Evolutionary conservation across 2,888 invertebrate species (phyloP), one percentile per base, ranked within the genome.

Genomic region (Athalia circularis): DNA sequence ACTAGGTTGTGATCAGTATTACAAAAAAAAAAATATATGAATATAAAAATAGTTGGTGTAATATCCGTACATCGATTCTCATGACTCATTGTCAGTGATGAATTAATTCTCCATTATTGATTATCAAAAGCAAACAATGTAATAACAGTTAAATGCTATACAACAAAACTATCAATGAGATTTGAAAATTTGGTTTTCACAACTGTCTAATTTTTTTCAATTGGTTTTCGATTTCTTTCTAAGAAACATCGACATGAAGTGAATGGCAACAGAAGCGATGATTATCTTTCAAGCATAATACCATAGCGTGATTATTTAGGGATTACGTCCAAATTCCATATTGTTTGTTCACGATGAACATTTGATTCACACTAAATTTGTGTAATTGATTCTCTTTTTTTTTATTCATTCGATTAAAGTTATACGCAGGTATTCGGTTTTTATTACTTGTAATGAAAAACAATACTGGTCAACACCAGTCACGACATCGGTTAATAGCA

Each of bases 321-420:
- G 62, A 75, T 75, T 62, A 29, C 75, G 75, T 75, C 75, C 75
- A 62, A 62, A 62, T 29, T 64, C 52, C 50, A 9, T 75, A 75
- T 75, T 75, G 62, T 62, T 75, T 75, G 15, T 50, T 29, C 43
- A 75, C 29, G 62, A 62, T 62, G n/a, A 75, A 62, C 50, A 75
- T 50, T 50, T 48, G n/a, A 6, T 4, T 6, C 29, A 47, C 11
- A 75, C 75, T 62, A 59, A 72, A 48, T 75, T 62, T 15, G 29
- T 45, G 62, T 62, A 75, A 62, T 15, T 29, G 50, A 50, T 64
- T 59, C 59, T 47, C 45, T 47, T 15, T 47, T 3, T 75, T 72
- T 7, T 47, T 8, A n/a, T 8, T 59, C 45, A 15, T 7, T 45
- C 47, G 7, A 72, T 59, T 8, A 72, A 59, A 72, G 5, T 6